Base-by-base conservation (phyloP, 2,888 invertebrate species). In the Chloroclysta siterata region DNA sequence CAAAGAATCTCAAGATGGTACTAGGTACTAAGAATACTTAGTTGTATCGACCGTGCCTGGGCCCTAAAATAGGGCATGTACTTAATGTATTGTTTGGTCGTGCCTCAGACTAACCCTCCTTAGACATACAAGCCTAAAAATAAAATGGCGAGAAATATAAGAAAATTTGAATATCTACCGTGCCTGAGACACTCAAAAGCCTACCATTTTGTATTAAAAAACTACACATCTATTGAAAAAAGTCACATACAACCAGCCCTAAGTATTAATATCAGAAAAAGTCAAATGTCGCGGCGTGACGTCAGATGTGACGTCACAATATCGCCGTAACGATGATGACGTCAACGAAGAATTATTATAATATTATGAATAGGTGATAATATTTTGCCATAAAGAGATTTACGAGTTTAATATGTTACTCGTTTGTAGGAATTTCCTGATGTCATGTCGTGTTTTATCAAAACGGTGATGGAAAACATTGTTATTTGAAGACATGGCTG, bases 311-410 rank as follows among this genome's bases (percentile, higher is more conserved):
- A 69, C 74, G 64, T 66, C 67, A 74, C 66, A 39, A 64, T 62
- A 66, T 69, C 62, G 54, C 69, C 68, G 71, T 76, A 68, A 77
- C 71, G 66, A 69, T 67, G 58, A 65, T 61, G 63, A 56, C 56
- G 54, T 56, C 58, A 58, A 29, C 44, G 11, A 33, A n/a, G 50
- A 50, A 28, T 47, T 48, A 51, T 39, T 39, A 39, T 39, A 39
- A 39, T 51, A 57, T 56, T 42, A 53, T 56, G 39, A 53, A 28
- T 28, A 58, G 29, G 41, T 57, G 50, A 55, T 55, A 55, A 56
- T 41, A 48, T 56, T 56, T 56, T 56, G 47, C 48, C 47, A n/a
- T 41, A 56, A 39, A 39, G 17, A 50, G 48, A 48, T 56, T 56
- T 56, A 56, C 47, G 55, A 48, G 36, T 39, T 48, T 56, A 56